phyloP scores from a whole-genome alignment of 2,797 vertebrate genomes.

The Microctenopoma steveboyesi region DNA sequence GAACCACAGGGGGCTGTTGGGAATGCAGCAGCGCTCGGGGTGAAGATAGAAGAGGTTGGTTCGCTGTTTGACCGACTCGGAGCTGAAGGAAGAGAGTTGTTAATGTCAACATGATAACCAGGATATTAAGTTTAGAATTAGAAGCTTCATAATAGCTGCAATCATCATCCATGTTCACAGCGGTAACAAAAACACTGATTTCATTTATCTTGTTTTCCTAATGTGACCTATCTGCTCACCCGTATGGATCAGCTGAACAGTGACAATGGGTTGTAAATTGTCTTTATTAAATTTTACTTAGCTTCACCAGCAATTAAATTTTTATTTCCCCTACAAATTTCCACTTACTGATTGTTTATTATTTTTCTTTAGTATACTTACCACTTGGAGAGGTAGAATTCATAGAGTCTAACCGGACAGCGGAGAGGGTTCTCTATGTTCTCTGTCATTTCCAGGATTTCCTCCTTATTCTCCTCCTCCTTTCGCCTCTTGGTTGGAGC shows the following conservation, averaged over 20 bases:
- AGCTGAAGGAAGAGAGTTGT: constrained; percentile 78
- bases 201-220: too few relatives aligned
- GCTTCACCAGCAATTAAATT: too few relatives aligned
- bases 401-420: constrained; percentile 95
- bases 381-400: constrained; percentile 99
- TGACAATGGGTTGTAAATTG: too few relatives aligned
- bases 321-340: too few relatives aligned
- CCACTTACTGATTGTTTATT: too few relatives aligned
- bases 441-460: constrained; percentile 94
- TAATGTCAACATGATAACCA: neutral
- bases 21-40: constrained; percentile 96
- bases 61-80: constrained; percentile 95
- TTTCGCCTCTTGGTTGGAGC: constrained; percentile 88
- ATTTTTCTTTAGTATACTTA: constrained; percentile 65
- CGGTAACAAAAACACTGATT: too few relatives aligned
- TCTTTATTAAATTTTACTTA: too few relatives aligned
- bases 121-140: neutral
- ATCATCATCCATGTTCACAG: too few relatives aligned
- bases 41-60: constrained; percentile 96
- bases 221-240: too few relatives aligned
- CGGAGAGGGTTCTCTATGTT: constrained; percentile 94
- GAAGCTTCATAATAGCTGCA: too few relatives aligned
- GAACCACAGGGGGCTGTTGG: constrained; percentile 98
- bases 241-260: too few relatives aligned
- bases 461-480: constrained; percentile 87